Evolutionary conservation across 2,888 invertebrate species (phyloP), one percentile per base, ranked within the genome.

Genomic region (Dusona sp.): DNA sequence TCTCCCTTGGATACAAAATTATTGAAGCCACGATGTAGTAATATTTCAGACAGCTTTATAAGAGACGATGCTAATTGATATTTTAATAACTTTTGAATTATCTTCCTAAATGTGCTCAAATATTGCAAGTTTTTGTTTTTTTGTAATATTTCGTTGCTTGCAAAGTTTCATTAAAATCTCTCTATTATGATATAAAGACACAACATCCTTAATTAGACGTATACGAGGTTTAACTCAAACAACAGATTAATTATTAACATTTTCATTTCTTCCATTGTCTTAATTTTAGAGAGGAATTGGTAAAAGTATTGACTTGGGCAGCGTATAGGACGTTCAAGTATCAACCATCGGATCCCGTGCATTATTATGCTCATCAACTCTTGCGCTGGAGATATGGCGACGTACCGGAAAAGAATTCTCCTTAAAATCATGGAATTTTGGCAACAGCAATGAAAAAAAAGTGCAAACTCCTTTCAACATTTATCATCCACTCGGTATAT

Each of bases 251-350:
- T 22, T 6, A 16, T 70, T 19, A 2, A 29, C 7, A 65, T 70
- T 29, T 29, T 33, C 6, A 48, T 25, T 54, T 9, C 19, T 54
- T 11, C 11, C 29, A 74, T 19, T 73, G 42, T 42, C 38, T 54
- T 57, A 54, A 64, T 65, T 57, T 38, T 65, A 92, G 92, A 29
- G 81, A 90, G 80, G 91, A 90, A 48, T 68, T 90, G 33, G 88
- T 92, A 89, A 79, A 84, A 33, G 91, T 92, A 33, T 84, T 93
- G 64, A 80, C 90, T 13, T 92, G 92, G 93, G 92, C 91, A 42
- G 65, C 90, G 51, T 86, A 82, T 22, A 90, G 84, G 84, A 85
- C 88, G 16, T 85, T 91, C 42, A 83, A 87, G 16, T 91, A 89
- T 67, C 86, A 85, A 36, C 91, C 93, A 65, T 84, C 91, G 11